Evolutionary conservation across 1,140 invertebrate species (phyloP).

Genomic region (Eumaeus atala): DNA sequence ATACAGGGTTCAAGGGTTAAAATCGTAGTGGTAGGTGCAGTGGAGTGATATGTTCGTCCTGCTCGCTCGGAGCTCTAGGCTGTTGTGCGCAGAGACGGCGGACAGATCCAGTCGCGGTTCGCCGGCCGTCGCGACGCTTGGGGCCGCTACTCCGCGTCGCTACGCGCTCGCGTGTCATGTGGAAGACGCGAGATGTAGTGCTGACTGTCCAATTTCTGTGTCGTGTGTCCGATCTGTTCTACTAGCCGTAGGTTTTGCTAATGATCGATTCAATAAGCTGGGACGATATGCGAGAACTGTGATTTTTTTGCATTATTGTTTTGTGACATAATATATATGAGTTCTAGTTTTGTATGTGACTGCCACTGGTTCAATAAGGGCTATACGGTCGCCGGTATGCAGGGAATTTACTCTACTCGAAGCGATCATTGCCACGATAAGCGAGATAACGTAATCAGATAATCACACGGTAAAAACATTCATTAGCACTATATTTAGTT

Average conservation of each 20-base stretch:
- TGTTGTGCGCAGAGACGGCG: conserved; percentile 54
- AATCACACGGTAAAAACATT: conserved; percentile 63
- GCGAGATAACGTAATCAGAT: conserved; percentile 65
- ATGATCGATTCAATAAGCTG: not conserved
- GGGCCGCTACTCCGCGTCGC: conserved; percentile 49
- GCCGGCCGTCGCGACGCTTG: conserved; percentile 68
- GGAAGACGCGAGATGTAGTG: conserved; percentile 53
- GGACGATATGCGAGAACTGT: not conserved
- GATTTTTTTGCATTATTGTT: too few relatives aligned
- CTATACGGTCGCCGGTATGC: conserved; percentile 38
- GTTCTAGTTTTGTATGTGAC: not conserved
- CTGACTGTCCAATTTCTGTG: conserved; percentile 36
- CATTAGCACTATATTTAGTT: conserved; percentile 46
- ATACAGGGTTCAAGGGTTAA: conserved; percentile 61
- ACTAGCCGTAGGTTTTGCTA: conserved; percentile 10
- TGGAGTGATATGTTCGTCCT: conserved; percentile 52
- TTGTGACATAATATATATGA: too few relatives aligned
- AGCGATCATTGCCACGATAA: conserved; percentile 52
- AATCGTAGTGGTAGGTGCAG: conserved; percentile 44
- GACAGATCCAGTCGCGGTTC: conserved; percentile 63
- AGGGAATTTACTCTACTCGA: conserved; percentile 41
- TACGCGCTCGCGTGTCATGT: conserved; percentile 39
- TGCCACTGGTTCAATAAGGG: conserved; percentile 9
- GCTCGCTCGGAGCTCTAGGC: conserved; percentile 61
- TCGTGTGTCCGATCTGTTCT: conserved; percentile 22